Base-by-base conservation (phyloP, 2,113 vertebrate genomes). In the Lipotes vexillifer region DNA sequence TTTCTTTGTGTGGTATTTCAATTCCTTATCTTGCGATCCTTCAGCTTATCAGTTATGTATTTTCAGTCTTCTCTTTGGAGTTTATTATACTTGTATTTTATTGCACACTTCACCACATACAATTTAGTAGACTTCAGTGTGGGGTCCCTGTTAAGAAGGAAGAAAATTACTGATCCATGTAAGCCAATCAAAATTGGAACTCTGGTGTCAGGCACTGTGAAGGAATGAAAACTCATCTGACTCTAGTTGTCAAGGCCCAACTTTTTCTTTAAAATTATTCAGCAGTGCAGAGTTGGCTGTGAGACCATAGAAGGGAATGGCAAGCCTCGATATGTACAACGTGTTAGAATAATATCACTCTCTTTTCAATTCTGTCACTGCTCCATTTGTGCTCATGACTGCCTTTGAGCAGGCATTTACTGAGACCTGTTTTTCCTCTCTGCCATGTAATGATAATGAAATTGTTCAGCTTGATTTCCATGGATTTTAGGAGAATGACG, bases 121-220 rank as follows among this genome's bases (percentile, higher is more conserved):
- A 96, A 71, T 92, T 95, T 94, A 97, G 83, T 65, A 71, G 72
- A 75, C 63, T 85, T 88, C 27, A 65, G n/a, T 88, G 38, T 94
- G 55, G 52, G 49, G 63, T 93, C 82, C 15, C 89, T 97, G 69
- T 97, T 90, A 93, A 72, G 72, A 96, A 83, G 49, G 61, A 27
- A 83, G 57, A 85, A 94, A 95, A 88, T 84, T 95, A 90, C 77
- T 91, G 93, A 97, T 95, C 68, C 78, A 63, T 92, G 78, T 68
- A 95, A 97, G n/a, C 49, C 88, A 94, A 87, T 89, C 93, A 38
- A 91, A 94, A 97, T 20, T 66, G 92, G 74, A 94, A 93, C 83
- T 83, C 77, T 94, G 72, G 46, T 93, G 63, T 78, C 87, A 92
- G 52, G 87, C 15, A 49, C n/a, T 78, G 29, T 49, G 94, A 65